Conservation (phyloP, 2,113 vertebrate species). For the Saguinus midas region DNA sequence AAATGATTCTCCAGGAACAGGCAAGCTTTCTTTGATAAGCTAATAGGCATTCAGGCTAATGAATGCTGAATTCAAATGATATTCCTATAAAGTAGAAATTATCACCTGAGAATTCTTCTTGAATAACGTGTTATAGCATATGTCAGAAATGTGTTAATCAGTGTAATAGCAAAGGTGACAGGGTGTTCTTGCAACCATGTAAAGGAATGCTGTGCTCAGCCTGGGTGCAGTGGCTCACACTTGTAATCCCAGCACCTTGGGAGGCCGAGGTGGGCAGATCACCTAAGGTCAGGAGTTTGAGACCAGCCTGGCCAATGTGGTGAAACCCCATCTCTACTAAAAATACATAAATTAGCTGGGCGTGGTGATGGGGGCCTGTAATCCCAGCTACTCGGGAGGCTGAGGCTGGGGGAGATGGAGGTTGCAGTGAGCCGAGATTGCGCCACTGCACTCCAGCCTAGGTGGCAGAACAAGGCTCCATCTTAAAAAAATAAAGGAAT, state of each 20-base stretch:
- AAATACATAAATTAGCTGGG: too few species aligned
- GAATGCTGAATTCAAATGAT: slow-evolving; percentile 70
- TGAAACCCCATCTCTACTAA: too few species aligned
- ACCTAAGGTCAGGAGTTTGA: too few species aligned
- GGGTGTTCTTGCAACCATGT: background rate
- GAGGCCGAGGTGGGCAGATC: too few species aligned
- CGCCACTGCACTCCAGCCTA: too few species aligned
- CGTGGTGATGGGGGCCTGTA: too few species aligned
- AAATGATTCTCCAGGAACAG: slow-evolving; percentile 43
- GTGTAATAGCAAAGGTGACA: slow-evolving; percentile 32
- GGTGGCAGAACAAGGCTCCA: accelerated
- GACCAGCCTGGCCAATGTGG: too few species aligned
- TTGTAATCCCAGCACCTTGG: too few species aligned
- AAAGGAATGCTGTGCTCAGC: background rate
- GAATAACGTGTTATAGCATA: slow-evolving; percentile 75
- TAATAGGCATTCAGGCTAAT: slow-evolving; percentile 74
- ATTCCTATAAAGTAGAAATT: slow-evolving; percentile 71
- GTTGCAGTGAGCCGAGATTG: too few species aligned
- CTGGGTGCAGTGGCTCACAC: too few species aligned
- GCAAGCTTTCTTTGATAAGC: background rate
- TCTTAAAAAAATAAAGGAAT: background rate
- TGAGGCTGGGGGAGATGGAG: too few species aligned
- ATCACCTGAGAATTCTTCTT: slow-evolving; percentile 69
- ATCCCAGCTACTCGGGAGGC: too few species aligned
- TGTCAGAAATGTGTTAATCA: slow-evolving; percentile 70